phyloP scores from a whole-genome alignment of 2,797 vertebrate genomes.

The Fringilla coelebs region DNA sequence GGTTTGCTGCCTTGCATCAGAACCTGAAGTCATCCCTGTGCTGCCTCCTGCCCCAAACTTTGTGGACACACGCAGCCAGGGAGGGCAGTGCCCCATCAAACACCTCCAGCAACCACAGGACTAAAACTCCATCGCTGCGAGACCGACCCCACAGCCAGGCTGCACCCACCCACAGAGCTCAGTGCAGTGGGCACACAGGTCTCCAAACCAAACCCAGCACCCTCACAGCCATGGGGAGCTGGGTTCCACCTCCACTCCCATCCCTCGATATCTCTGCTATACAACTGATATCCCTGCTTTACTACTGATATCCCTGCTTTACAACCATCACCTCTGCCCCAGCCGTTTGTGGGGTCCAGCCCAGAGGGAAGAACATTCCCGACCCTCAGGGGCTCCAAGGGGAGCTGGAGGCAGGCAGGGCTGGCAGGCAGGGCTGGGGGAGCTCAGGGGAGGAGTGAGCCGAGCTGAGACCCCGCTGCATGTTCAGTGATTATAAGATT shows the following conservation, averaged over 20 bases:
- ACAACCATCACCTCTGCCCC: background rate
- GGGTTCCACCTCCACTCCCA: background rate
- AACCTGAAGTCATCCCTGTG: background rate
- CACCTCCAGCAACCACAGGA: rapidly evolving
- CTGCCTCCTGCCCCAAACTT: background rate
- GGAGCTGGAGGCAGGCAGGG: background rate
- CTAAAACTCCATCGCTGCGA: rapidly evolving
- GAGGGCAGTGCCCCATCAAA: background rate
- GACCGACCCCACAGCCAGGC: rapidly evolving
- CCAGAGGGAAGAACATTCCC: background rate
- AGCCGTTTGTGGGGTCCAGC: background rate
- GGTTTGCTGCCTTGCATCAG: background rate
- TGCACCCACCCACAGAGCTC: background rate
- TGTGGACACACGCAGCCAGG: rapidly evolving
- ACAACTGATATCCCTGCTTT: background rate
- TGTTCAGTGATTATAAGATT: constrained; percentile 57
- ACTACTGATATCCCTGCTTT: background rate
- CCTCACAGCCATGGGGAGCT: rapidly evolving
- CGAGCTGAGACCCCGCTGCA: background rate
- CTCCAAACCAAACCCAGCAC: background rate
- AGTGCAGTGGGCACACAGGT: rapidly evolving
- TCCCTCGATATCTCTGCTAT: background rate
- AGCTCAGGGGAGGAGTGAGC: background rate
- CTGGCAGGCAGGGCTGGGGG: background rate
- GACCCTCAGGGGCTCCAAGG: rapidly evolving